phyloP scores from a whole-genome alignment of 2,113 vertebrate genomes.

The Hymenochirus boettgeri region DNA sequence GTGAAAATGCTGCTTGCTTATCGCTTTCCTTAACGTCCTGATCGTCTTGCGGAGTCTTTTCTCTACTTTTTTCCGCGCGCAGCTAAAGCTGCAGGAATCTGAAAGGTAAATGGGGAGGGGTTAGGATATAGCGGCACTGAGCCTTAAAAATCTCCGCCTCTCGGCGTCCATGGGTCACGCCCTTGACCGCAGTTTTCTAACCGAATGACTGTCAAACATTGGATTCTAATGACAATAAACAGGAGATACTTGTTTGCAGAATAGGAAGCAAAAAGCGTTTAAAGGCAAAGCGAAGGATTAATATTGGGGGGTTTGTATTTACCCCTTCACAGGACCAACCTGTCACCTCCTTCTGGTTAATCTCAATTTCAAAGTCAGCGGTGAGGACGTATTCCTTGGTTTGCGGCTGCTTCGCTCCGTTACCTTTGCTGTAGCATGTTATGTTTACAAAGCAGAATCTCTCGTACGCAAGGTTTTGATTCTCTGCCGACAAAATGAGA shows the following conservation, averaged over 20 bases:
- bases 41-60: conserved; percentile 89
- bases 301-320: conserved; percentile 40
- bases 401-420: conserved; percentile 67
- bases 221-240: conserved; percentile 63
- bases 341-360: conserved; percentile 95
- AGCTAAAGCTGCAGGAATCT: conserved; percentile 86
- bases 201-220: too few species aligned
- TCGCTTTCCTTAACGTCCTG: conserved; percentile 84
- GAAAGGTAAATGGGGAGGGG: too few species aligned
- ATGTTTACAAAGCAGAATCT: conserved; percentile 89
- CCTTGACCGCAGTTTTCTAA: not conserved
- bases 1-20: conserved; percentile 86
- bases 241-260: conserved; percentile 84
- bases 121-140: not conserved
- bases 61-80: conserved; percentile 78
- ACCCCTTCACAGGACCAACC: conserved; percentile 97
- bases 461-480: conserved; percentile 79
- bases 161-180: not conserved
- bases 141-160: not conserved
- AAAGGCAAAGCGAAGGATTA: conserved; percentile 53
- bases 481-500: conserved; percentile 75
- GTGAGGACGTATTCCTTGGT: conserved; percentile 80
- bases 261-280: conserved; percentile 51
- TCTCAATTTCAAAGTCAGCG: conserved; percentile 89
- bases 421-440: conserved; percentile 77